phyloP scores from a whole-genome alignment of 2,888 invertebrate species.

The Nemoura dubitans region DNA sequence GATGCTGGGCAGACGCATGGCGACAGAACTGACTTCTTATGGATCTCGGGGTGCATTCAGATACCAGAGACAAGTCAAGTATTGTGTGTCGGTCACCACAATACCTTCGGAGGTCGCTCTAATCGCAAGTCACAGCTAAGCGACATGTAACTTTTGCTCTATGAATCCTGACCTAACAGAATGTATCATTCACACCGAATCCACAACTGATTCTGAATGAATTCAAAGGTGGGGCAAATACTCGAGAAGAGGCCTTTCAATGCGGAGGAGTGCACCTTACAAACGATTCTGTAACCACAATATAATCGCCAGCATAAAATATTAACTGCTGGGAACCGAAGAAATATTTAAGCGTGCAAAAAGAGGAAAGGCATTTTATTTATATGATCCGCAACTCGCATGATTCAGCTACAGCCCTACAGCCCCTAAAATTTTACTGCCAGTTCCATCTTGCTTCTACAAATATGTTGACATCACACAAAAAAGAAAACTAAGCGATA shows the following conservation, averaged over 20 bases:
- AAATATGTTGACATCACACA: background rate
- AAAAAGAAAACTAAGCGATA: background rate
- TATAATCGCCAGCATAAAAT: background rate
- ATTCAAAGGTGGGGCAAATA: conserved; percentile 16
- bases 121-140: conserved; percentile 26
- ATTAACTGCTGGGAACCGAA: background rate
- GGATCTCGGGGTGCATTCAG: background rate
- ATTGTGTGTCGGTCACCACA: background rate
- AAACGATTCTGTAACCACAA: conserved; percentile 17
- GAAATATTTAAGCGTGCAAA: background rate
- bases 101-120: background rate
- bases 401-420: background rate
- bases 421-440: background rate
- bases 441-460: background rate
- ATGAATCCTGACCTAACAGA: background rate
- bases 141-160: conserved; percentile 25
- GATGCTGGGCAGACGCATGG: background rate
- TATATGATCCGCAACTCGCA: background rate
- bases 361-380: background rate
- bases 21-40: background rate
- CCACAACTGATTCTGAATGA: background rate
- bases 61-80: background rate
- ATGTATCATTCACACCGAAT: background rate
- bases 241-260: background rate
- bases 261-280: conserved; percentile 1